Percentiles rank a stretch among this genome's conserved stretches.
phyloP scores from a whole-genome alignment of 2,113 vertebrate species.

The Tupaia chinensis region DNA sequence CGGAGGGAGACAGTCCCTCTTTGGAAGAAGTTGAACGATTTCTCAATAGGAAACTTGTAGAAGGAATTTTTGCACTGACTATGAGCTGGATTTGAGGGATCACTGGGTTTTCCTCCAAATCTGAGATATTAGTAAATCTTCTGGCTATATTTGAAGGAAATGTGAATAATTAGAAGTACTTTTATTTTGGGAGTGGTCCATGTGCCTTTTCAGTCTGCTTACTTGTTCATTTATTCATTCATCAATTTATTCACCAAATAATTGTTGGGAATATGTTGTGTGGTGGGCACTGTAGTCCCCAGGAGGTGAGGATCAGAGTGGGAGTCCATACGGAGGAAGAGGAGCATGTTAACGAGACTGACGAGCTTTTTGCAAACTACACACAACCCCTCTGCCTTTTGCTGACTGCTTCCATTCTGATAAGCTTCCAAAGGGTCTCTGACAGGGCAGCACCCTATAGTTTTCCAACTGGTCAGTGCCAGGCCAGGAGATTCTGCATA shows the following conservation, averaged over 20 bases:
- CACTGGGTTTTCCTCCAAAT: neutral
- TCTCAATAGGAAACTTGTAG: neutral
- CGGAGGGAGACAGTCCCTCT: neutral
- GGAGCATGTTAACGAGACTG: neutral
- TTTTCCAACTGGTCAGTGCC: neutral
- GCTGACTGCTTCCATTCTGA: neutral
- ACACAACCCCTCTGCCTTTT: neutral
- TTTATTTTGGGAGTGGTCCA: neutral
- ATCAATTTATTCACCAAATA: neutral
- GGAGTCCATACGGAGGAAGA: neutral
- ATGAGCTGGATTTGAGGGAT: neutral
- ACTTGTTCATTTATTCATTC: neutral
- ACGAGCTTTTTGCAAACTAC: neutral
- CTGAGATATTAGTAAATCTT: neutral
- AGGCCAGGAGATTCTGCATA: neutral
- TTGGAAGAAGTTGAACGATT: neutral
- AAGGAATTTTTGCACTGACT: neutral
- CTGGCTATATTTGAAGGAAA: slow-evolving; percentile 44
- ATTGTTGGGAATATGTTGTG: neutral
- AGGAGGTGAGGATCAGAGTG: neutral
- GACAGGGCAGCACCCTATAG: neutral
- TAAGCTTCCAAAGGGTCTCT: neutral
- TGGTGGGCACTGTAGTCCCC: neutral
- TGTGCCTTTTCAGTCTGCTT: neutral
- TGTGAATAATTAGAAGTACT: neutral